A percentile compares a stretch with the other conserved stretches of the same genome.
These are phyloP conservation scores for Notamacropus eugenii DNA, from an alignment of 2,797 vertebrate species.

Conservation along the genomic window DNA sequence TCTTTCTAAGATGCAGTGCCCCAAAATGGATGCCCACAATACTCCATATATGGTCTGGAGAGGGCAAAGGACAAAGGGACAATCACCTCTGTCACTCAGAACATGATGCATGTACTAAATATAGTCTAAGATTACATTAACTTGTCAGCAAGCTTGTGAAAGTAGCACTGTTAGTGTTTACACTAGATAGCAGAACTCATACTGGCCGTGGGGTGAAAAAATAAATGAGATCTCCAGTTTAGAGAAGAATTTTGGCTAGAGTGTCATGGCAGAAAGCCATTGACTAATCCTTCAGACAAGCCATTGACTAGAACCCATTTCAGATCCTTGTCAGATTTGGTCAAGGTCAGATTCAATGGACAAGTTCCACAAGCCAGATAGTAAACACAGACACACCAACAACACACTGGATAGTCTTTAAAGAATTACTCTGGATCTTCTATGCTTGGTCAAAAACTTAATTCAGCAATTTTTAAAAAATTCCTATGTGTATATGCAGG, in stretches of 20 bases:
- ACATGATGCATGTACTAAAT: background rate
- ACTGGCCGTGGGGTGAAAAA: background rate
- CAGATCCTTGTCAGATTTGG: background rate
- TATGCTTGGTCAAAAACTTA: background rate
- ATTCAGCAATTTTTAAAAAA: background rate
- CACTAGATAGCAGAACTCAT: background rate
- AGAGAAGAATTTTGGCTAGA: background rate
- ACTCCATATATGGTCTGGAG: background rate
- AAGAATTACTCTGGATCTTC: background rate
- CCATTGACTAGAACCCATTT: background rate
- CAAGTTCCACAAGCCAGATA: background rate
- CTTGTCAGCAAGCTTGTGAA: background rate
- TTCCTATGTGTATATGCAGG: background rate
- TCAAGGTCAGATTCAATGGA: background rate
- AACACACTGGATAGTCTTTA: background rate
- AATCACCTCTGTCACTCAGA: background rate
- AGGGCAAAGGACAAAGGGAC: background rate
- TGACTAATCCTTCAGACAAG: background rate
- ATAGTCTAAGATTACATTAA: background rate
- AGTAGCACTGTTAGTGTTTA: slow-evolving; percentile 1
- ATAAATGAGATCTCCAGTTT: background rate
- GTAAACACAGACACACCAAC: background rate
- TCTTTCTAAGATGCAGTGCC: background rate
- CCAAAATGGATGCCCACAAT: background rate
- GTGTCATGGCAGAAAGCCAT: background rate